Evolutionary conservation across 1,140 invertebrate species (phyloP).

Genomic region (Drosophila persimilis): DNA sequence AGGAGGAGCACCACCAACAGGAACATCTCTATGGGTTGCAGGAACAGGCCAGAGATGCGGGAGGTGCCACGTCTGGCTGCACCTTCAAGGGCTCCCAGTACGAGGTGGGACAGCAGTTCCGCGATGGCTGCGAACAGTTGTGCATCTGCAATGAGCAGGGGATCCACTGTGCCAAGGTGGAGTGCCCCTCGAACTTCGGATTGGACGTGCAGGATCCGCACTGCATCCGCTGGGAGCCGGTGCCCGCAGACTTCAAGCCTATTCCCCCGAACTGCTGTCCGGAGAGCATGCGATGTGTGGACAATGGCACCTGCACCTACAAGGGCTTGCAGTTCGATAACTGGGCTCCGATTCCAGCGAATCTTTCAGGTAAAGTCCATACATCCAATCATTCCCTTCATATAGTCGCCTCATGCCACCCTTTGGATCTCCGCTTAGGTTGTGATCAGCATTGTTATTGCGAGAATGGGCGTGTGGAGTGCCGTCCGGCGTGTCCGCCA

Average conservation of each 20-base stretch:
- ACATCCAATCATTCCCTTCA: constrained; percentile 13
- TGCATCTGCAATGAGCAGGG: constrained; percentile 87
- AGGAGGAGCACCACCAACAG: constrained; percentile 36
- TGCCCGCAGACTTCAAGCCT: constrained; percentile 88
- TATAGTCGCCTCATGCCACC: constrained; percentile 8
- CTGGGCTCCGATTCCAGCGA: constrained; percentile 87
- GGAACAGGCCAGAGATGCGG: constrained; percentile 68
- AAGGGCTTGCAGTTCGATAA: constrained; percentile 88
- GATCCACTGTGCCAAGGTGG: constrained; percentile 89
- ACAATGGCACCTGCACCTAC: constrained; percentile 90
- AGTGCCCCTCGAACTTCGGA: constrained; percentile 92
- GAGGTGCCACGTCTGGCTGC: constrained; percentile 48
- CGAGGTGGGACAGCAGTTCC: constrained; percentile 86
- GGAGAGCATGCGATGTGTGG: constrained; percentile 88
- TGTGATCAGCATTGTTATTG: constrained; percentile 94
- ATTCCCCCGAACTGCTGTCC: constrained; percentile 92
- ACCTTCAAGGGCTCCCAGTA: constrained; percentile 69
- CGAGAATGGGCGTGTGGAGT: constrained; percentile 93
- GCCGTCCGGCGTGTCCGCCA: constrained; percentile 90
- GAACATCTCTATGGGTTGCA: constrained; percentile 40
- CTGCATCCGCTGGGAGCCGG: constrained; percentile 93
- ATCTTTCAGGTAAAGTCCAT: constrained; percentile 83
- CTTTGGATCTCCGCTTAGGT: constrained; percentile 83
- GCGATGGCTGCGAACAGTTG: constrained; percentile 89
- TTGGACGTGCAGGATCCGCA: constrained; percentile 91